Evolutionary conservation across 2,113 vertebrate species (phyloP), one percentile per base, ranked within the genome.

Genomic region (Numida meleagris): DNA sequence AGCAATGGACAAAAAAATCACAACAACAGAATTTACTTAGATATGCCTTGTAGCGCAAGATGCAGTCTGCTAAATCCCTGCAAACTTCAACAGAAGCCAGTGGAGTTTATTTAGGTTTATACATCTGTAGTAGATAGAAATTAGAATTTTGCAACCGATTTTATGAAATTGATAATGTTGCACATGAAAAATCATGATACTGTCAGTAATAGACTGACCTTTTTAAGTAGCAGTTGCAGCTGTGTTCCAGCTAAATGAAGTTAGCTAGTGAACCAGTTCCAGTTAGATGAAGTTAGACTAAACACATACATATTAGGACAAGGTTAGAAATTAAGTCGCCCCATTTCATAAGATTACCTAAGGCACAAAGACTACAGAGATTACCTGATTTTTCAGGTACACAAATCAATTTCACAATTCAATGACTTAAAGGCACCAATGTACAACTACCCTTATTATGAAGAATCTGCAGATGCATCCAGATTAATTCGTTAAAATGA

Each of bases 1-100:
- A 86, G 80, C 20, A 80, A 20, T 57, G 83, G 45, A 67, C n/a
- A 75, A 15, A 91, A 93, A 83, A 29, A 80, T 3, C 19, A 7
- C 61, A 86, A 6, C 23, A 93, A 76, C 6, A 88, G 34, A 77
- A 90, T n/a, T 80, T 79, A 89, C 70, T 89, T 93, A 77, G 83
- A 86, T 20, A 48, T 46, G 57, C n/a, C 58, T 34, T 59, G 38
- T 57, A 80, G 88, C 91, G 65, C 72, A 76, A 82, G 46, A 73
- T 17, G 45, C 46, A 73, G 77, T 34, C 82, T 83, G 84, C 59
- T 89, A 91, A 80, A 88, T 72, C 79, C 82, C 46, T 51, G 43
- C 38, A 67, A 82, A 42, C 55, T 74, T 77, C 75, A 95, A 36
- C 4, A 2, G 66, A 91, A 73, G 59, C 9, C 67, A 87, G 42